Evolutionary conservation across 2,888 invertebrate species (phyloP).

Genomic region (Heliconius cydno): DNA sequence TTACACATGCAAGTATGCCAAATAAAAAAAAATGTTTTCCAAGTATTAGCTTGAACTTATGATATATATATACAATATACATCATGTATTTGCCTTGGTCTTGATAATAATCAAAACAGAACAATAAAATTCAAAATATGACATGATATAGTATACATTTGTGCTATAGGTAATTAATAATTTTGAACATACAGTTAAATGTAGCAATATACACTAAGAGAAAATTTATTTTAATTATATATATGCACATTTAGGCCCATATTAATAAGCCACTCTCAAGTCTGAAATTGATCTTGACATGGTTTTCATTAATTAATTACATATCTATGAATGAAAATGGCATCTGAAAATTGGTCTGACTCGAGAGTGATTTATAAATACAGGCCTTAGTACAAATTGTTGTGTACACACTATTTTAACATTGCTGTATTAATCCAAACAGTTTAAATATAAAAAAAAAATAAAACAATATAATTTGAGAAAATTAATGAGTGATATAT

Average conservation of each 20-base stretch:
- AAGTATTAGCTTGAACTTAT: background rate
- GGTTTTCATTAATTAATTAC: too few species aligned
- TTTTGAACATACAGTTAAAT: background rate
- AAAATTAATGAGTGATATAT: background rate
- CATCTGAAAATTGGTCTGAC: too few species aligned
- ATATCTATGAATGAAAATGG: too few species aligned
- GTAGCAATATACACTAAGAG: background rate
- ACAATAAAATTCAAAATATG: background rate
- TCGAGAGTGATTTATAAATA: too few species aligned
- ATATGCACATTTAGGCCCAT: too few species aligned
- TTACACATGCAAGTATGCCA: background rate
- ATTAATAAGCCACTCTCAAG: too few species aligned
- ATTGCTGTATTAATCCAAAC: background rate
- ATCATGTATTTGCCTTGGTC: too few species aligned
- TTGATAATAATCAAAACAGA: too few species aligned
- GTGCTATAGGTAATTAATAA: background rate
- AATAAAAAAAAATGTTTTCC: background rate
- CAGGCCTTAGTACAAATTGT: too few species aligned
- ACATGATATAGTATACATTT: background rate
- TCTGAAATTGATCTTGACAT: too few species aligned
- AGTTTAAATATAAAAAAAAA: background rate
- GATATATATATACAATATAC: background rate
- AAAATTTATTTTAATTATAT: background rate
- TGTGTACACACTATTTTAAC: background rate
- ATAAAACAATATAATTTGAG: background rate